Evolutionary conservation across 2,113 vertebrate genomes (phyloP).

Genomic region (Lasiurus borealis): DNA sequence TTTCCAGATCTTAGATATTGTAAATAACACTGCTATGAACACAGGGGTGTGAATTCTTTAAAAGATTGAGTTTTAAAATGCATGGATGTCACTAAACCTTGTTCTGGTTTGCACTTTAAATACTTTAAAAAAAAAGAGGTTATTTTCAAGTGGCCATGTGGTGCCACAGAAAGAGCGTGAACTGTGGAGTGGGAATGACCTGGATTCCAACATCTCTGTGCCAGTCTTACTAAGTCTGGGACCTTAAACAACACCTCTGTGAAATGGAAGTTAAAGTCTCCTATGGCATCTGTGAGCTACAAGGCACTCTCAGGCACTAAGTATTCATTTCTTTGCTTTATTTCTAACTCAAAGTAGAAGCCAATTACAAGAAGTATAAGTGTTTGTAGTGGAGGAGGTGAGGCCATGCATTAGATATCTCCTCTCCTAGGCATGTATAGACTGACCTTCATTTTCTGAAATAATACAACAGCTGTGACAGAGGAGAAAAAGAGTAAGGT

Average conservation of each 20-base stretch:
- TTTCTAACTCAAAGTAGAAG: neutral
- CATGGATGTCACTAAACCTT: neutral
- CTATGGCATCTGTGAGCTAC: neutral
- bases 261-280: neutral
- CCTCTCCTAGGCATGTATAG: accelerated
- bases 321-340: neutral
- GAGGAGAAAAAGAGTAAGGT: neutral
- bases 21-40: too few species aligned
- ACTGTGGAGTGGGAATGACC: accelerated
- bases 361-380: neutral
- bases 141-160: neutral
- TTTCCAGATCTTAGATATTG: too few species aligned
- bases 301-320: neutral
- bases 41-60: neutral
- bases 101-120: neutral
- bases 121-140: neutral
- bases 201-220: neutral
- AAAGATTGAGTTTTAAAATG: neutral
- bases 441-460: neutral
- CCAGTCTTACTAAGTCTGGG: neutral
- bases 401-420: neutral
- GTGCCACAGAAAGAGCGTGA: neutral
- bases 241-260: neutral
- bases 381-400: neutral
- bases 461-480: neutral